Evolutionary conservation across 1,140 invertebrate species (phyloP).

Genomic region (Latrodectus geometricus): DNA sequence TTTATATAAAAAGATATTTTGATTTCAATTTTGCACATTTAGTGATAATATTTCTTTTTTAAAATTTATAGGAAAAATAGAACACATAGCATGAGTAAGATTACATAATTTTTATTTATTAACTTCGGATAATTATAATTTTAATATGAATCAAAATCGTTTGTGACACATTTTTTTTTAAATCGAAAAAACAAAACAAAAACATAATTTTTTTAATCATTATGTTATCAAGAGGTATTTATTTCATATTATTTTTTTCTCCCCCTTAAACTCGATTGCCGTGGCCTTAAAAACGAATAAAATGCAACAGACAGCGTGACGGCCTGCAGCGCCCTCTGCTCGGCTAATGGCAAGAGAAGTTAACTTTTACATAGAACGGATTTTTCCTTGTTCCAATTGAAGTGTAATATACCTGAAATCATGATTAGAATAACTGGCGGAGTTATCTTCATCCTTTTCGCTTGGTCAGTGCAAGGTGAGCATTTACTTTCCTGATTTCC

Average conservation of each 20-base stretch:
- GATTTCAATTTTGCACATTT: too few relatives aligned
- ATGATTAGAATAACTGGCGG: neutral
- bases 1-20: too few relatives aligned
- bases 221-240: too few relatives aligned
- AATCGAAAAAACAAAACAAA: too few relatives aligned
- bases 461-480: neutral
- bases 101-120: too few relatives aligned
- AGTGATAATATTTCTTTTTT: too few relatives aligned
- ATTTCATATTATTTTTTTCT: neutral
- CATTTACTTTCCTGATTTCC: neutral
- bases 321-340: neutral
- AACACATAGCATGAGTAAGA: too few relatives aligned
- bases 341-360: neutral
- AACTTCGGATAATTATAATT: too few relatives aligned
- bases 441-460: neutral
- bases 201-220: too few relatives aligned
- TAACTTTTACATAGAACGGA: neutral
- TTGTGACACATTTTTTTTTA: too few relatives aligned
- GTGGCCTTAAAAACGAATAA: neutral
- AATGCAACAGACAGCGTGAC: neutral
- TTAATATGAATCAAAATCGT: too few relatives aligned
- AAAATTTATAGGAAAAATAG: too few relatives aligned
- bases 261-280: neutral
- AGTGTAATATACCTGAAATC: neutral
- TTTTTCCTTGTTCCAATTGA: neutral